Conservation (phyloP, 2,797 vertebrate genomes). For the Poliocrania exsul region DNA sequence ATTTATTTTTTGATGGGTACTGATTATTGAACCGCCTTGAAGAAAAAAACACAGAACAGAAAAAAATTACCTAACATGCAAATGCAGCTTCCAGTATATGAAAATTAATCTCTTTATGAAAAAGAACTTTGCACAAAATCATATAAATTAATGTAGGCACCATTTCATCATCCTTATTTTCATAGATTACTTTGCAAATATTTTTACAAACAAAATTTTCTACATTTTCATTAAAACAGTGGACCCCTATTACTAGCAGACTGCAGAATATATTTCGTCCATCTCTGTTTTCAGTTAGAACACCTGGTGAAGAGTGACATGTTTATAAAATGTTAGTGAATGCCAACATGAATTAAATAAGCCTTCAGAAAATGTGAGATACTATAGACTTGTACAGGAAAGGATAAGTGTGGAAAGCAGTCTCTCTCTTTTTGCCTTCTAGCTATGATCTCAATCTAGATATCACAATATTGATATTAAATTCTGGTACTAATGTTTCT, state of each 20-base stretch:
- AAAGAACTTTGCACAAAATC: slow-evolving; percentile 12
- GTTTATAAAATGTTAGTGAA: slow-evolving; percentile 77
- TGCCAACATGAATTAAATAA: slow-evolving; percentile 77
- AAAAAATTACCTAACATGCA: slow-evolving; percentile 19
- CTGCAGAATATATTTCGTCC: slow-evolving; percentile 5
- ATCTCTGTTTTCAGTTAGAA: slow-evolving; percentile 65
- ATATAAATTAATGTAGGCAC: slow-evolving; percentile 20
- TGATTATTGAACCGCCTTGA: background rate
- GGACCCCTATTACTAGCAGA: slow-evolving; percentile 16
- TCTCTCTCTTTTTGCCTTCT: slow-evolving; percentile 56
- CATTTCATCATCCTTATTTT: slow-evolving; percentile 54
- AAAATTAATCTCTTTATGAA: background rate
- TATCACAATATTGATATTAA: slow-evolving; percentile 71
- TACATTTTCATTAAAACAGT: slow-evolving; percentile 29
- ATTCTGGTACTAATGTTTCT: slow-evolving; percentile 66
- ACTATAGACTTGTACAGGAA: slow-evolving; percentile 36
- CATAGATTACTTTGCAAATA: slow-evolving; percentile 38
- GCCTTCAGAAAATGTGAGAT: slow-evolving; percentile 67
- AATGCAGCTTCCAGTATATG: slow-evolving; percentile 1
- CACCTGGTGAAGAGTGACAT: slow-evolving; percentile 72
- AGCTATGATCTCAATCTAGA: slow-evolving; percentile 54
- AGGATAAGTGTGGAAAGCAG: slow-evolving; percentile 42
- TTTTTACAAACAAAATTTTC: slow-evolving; percentile 20
- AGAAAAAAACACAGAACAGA: slow-evolving; percentile 3
- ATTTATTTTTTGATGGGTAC: background rate